Conservation (phyloP, 2,113 vertebrate species). For the Upupa epops region DNA sequence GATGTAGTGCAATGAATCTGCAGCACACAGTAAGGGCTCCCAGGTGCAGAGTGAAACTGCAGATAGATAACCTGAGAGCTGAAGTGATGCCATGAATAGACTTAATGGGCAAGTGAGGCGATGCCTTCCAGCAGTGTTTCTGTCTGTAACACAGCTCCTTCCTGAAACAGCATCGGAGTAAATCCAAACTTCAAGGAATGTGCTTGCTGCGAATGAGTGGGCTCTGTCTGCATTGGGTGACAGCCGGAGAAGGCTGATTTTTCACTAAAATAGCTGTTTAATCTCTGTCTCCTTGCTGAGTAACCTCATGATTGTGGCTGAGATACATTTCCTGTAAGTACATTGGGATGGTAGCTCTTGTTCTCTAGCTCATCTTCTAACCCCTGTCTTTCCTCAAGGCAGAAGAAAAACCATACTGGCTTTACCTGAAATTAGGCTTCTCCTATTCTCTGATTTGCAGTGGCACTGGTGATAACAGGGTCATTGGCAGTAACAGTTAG, state of each 20-base stretch:
- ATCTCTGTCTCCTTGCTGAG: neutral
- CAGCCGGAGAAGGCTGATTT: neutral
- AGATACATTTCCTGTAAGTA: neutral
- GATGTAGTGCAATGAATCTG: neutral
- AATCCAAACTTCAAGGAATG: neutral
- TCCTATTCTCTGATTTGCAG: neutral
- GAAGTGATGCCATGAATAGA: neutral
- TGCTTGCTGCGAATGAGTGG: fast-evolving
- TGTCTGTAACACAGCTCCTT: neutral
- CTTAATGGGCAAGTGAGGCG: neutral
- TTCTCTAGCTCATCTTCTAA: neutral
- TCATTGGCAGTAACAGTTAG: neutral
- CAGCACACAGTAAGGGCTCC: neutral
- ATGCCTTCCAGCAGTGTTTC: neutral
- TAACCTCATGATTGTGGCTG: neutral
- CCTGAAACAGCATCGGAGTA: neutral
- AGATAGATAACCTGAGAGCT: neutral
- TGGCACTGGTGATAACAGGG: neutral
- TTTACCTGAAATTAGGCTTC: neutral
- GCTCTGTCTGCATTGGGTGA: neutral
- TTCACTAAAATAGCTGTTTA: neutral
- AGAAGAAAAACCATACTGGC: neutral
- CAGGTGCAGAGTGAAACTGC: neutral
- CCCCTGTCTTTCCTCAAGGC: neutral
- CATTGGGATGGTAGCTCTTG: neutral